Evolutionary conservation across 1,140 invertebrate genomes (phyloP).

Genomic region (Meloidogyne chitwoodi): DNA sequence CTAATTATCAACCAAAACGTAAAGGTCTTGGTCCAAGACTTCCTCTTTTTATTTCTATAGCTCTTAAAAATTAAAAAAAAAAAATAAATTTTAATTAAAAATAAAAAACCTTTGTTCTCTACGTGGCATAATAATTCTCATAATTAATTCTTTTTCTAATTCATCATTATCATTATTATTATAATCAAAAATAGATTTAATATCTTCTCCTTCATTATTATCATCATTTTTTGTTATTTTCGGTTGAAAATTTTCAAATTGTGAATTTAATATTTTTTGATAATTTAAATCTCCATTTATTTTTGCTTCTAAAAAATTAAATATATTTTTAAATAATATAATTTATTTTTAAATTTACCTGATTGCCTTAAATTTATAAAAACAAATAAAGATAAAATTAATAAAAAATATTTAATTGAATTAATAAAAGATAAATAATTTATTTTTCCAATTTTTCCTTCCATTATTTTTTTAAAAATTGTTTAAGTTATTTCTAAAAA

Average conservation of each 20-base stretch:
- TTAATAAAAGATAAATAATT: neutral
- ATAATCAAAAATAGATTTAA: neutral
- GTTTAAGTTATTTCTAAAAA: too few species aligned
- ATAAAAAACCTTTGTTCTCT: neutral
- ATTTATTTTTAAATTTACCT: neutral
- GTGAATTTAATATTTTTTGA: neutral
- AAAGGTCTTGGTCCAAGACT: constrained; percentile 20
- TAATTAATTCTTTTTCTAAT: neutral
- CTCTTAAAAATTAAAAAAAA: neutral
- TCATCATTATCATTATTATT: neutral
- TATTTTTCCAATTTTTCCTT: neutral
- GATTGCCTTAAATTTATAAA: neutral
- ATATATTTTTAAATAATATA: neutral
- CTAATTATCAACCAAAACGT: neutral
- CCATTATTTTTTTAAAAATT: neutral
- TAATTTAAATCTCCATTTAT: neutral
- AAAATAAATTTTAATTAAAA: neutral
- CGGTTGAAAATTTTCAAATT: neutral
- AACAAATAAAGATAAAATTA: neutral
- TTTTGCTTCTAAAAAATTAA: neutral
- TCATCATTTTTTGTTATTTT: neutral
- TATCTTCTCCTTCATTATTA: neutral
- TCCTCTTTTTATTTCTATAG: neutral
- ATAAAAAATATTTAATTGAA: neutral
- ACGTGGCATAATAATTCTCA: neutral